Conservation (phyloP, 1,140 invertebrate genomes). For the Aradophagus sp. region DNA sequence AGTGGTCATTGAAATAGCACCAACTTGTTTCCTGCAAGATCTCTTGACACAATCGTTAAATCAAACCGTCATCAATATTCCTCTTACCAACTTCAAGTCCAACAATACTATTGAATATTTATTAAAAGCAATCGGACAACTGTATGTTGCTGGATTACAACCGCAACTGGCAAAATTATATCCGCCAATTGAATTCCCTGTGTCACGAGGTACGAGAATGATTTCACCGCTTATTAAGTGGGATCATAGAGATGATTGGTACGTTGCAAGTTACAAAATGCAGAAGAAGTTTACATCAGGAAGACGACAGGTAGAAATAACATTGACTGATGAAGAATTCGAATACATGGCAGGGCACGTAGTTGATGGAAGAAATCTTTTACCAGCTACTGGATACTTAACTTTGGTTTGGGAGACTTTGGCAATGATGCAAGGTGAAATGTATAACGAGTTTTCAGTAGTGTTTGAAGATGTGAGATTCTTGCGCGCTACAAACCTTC, state of each 20-base stretch:
- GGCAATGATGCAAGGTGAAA: constrained; percentile 82
- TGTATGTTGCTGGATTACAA: constrained; percentile 80
- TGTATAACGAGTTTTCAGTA: constrained; percentile 83
- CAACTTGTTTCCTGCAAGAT: constrained; percentile 84
- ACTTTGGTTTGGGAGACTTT: constrained; percentile 91
- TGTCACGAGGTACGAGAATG: constrained; percentile 82
- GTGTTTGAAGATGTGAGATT: too few species aligned
- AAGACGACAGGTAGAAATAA: constrained; percentile 78
- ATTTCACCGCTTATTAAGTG: constrained; percentile 84
- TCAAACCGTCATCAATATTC: constrained; percentile 79
- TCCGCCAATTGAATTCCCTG: constrained; percentile 80
- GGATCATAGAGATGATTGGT: constrained; percentile 91
- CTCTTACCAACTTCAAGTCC: constrained; percentile 85
- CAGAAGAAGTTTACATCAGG: constrained; percentile 79
- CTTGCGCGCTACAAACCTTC: too few species aligned
- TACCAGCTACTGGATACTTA: constrained; percentile 92
- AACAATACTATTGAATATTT: constrained; percentile 83
- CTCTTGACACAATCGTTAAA: constrained; percentile 79
- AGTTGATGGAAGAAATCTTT: constrained; percentile 90
- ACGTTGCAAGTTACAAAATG: constrained; percentile 77
- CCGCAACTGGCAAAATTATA: constrained; percentile 79
- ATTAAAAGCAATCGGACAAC: constrained; percentile 81
- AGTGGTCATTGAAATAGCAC: constrained; percentile 88
- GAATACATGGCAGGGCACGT: constrained; percentile 88
- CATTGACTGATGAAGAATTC: constrained; percentile 81